Conservation (phyloP, 2,888 invertebrate genomes). For the Invenusta paracnida region DNA sequence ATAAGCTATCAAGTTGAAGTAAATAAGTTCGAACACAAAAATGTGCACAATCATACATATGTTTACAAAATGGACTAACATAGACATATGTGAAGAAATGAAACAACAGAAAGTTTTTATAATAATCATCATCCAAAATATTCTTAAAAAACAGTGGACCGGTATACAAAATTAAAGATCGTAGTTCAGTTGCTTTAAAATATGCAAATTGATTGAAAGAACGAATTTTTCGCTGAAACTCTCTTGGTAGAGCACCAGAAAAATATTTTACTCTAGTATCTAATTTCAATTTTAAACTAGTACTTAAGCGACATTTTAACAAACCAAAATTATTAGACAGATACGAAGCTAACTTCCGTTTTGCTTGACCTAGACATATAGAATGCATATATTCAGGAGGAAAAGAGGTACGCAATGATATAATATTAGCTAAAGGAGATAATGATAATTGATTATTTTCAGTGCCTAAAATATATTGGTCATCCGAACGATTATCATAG, state of each 20-base stretch:
- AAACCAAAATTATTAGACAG: slow-evolving; percentile 5
- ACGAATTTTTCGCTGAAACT: slow-evolving; percentile 19
- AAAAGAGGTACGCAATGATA: slow-evolving; percentile 43
- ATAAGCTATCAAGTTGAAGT: slow-evolving; percentile 34
- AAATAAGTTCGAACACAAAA: slow-evolving; percentile 44
- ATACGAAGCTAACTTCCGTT: background rate
- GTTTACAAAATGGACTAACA: slow-evolving; percentile 27
- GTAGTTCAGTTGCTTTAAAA: slow-evolving; percentile 9
- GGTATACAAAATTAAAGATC: background rate
- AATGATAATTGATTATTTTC: slow-evolving; percentile 40
- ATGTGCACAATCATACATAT: slow-evolving; percentile 44
- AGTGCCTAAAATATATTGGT: background rate
- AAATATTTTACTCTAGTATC: background rate
- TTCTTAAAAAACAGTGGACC: slow-evolving; percentile 38
- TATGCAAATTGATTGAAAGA: slow-evolving; percentile 14
- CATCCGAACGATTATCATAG: background rate
- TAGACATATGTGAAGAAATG: slow-evolving; percentile 43
- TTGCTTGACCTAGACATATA: background rate
- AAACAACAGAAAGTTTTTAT: slow-evolving; percentile 45
- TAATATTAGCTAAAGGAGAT: slow-evolving; percentile 43
- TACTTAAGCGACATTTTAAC: slow-evolving; percentile 8
- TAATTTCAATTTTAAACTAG: background rate
- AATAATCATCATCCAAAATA: slow-evolving; percentile 38
- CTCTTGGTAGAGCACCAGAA: slow-evolving; percentile 9
- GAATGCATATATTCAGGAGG: slow-evolving; percentile 46